phyloP scores from a whole-genome alignment of 2,113 vertebrate species.

The Chloropsis hardwickii region DNA sequence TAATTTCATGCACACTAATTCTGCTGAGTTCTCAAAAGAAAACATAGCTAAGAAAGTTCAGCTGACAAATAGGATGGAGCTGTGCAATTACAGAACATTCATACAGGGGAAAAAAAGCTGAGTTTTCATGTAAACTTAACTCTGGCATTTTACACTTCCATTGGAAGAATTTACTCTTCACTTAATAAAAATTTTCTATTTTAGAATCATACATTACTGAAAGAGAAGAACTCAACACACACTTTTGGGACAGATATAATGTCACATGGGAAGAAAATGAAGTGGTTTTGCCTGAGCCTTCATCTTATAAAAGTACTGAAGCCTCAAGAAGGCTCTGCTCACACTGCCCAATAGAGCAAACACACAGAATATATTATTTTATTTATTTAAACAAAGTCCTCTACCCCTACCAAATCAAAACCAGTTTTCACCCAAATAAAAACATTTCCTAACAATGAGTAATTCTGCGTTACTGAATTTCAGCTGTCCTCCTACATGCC shows the following conservation, averaged over 20 bases:
- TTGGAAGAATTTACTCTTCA: neutral
- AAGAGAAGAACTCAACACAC: neutral
- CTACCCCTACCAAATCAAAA: neutral
- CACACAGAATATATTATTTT: neutral
- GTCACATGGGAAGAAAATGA: neutral
- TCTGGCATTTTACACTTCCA: neutral
- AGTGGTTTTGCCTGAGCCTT: neutral
- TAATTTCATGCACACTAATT: conserved; percentile 43
- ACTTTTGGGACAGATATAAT: neutral
- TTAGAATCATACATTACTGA: neutral
- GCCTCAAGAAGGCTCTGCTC: neutral
- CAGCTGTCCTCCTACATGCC: conserved; percentile 19
- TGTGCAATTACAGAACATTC: neutral
- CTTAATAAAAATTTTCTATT: neutral
- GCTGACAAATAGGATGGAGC: neutral
- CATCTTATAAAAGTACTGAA: neutral
- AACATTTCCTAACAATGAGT: neutral
- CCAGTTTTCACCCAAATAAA: neutral
- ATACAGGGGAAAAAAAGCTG: neutral
- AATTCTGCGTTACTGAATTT: neutral
- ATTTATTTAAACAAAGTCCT: neutral
- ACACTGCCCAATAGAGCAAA: neutral
- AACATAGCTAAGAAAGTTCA: neutral
- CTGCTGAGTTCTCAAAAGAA: neutral
- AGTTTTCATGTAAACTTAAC: neutral